phyloP scores from a whole-genome alignment of 2,113 vertebrate species.

The Ceratotherium simum region DNA sequence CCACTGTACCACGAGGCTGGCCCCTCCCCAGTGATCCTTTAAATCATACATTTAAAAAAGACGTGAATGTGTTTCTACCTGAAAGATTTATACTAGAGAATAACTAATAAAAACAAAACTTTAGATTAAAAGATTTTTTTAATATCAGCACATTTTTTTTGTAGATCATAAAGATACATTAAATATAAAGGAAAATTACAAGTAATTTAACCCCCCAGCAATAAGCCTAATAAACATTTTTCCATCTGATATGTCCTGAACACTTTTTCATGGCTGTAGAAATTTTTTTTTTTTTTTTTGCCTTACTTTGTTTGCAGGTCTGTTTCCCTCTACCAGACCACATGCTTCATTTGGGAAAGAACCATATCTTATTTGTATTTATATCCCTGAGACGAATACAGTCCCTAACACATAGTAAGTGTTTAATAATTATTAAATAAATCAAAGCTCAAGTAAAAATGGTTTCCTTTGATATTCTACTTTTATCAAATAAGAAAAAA shows the following conservation, averaged over 20 bases:
- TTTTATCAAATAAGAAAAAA: constrained; percentile 34
- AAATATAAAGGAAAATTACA: neutral
- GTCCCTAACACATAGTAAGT: neutral
- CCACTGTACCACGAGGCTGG: too few species aligned
- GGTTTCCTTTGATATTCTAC: neutral
- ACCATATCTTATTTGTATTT: neutral
- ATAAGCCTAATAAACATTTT: neutral
- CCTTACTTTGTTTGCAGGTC: neutral
- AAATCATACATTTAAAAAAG: constrained; percentile 20
- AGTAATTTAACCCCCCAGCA: neutral
- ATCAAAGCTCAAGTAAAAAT: neutral
- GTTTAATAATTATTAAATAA: constrained; percentile 16
- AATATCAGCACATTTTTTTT: constrained; percentile 11
- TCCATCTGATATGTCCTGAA: neutral
- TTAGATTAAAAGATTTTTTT: constrained; percentile 6
- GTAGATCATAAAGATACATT: neutral
- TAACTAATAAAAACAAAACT: neutral
- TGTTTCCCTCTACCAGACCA: neutral
- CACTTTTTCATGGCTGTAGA: neutral
- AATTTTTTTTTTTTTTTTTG: neutral
- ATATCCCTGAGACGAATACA: neutral
- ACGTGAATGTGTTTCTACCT: constrained; percentile 13
- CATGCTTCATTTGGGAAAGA: constrained; percentile 12
- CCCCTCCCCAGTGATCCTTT: neutral
- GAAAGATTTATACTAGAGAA: constrained; percentile 7